Conservation (phyloP, 2,888 invertebrate species). For the Eupithecia tripunctaria region DNA sequence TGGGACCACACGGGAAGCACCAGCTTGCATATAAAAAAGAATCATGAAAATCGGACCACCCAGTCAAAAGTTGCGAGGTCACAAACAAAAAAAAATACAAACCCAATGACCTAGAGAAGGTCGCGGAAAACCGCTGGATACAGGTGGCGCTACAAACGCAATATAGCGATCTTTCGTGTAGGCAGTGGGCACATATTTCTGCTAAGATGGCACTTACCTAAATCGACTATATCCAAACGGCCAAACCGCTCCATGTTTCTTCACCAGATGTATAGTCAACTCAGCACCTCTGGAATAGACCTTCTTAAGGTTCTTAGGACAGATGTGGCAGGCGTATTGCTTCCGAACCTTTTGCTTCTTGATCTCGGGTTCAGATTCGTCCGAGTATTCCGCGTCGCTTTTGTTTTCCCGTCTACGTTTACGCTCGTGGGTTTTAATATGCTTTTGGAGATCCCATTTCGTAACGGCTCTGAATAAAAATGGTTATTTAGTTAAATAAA, state of each 20-base stretch:
- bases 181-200: no score
- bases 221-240: constrained; percentile 91
- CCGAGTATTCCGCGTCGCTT: constrained; percentile 54
- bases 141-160: no score
- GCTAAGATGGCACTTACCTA: constrained; percentile 79
- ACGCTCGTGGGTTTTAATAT: constrained; percentile 55
- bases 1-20: no score
- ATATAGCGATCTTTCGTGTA: no score
- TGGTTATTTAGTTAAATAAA: no score
- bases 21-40: no score
- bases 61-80: no score
- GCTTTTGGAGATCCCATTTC: constrained; percentile 85
- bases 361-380: constrained; percentile 57
- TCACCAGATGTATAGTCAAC: constrained; percentile 89
- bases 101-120: no score
- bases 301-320: constrained; percentile 81
- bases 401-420: constrained; percentile 32
- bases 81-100: no score
- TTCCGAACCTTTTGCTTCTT: constrained; percentile 59
- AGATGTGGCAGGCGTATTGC: constrained; percentile 88
- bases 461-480: constrained; percentile 80
- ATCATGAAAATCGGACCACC: no score
- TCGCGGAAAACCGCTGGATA: no score
- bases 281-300: constrained; percentile 87
- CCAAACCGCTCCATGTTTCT: constrained; percentile 88